Conservation (phyloP, 2,888 invertebrate species). For the Acrobasis repandana region DNA sequence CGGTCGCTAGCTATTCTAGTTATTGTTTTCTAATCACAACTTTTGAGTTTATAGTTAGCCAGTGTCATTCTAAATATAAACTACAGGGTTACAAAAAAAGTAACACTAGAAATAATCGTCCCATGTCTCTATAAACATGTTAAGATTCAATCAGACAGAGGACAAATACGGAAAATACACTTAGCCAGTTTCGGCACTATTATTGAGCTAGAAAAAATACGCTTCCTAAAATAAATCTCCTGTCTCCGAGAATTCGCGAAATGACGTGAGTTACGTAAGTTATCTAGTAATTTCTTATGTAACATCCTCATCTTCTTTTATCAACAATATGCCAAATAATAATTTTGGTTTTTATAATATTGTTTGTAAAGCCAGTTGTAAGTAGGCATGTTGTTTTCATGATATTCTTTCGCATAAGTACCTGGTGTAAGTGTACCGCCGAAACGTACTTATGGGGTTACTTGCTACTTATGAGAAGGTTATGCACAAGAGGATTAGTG, state of each 20-base stretch:
- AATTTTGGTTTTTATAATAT: too few species aligned
- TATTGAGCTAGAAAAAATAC: conserved; percentile 10
- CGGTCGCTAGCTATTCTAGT: too few species aligned
- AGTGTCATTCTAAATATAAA: too few species aligned
- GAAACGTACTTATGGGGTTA: too few species aligned
- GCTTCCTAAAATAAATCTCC: conserved; percentile 1
- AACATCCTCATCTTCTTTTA: neutral
- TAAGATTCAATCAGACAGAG: conserved; percentile 5
- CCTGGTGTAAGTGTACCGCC: too few species aligned
- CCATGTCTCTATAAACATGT: neutral
- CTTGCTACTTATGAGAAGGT: too few species aligned
- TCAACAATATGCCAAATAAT: neutral
- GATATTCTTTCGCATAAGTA: too few species aligned
- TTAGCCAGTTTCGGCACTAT: conserved; percentile 12
- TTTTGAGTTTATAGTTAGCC: too few species aligned
- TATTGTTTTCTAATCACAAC: too few species aligned
- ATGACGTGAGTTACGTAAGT: neutral
- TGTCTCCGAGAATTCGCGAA: neutral
- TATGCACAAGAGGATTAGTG: too few species aligned
- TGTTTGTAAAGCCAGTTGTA: too few species aligned
- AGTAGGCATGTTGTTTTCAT: too few species aligned
- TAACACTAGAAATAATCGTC: neutral
- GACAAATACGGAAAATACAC: conserved; percentile 17
- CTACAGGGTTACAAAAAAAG: neutral
- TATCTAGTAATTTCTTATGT: neutral